phyloP scores from a whole-genome alignment of 2,797 vertebrate species.

The Scolopax bukidnonensis region DNA sequence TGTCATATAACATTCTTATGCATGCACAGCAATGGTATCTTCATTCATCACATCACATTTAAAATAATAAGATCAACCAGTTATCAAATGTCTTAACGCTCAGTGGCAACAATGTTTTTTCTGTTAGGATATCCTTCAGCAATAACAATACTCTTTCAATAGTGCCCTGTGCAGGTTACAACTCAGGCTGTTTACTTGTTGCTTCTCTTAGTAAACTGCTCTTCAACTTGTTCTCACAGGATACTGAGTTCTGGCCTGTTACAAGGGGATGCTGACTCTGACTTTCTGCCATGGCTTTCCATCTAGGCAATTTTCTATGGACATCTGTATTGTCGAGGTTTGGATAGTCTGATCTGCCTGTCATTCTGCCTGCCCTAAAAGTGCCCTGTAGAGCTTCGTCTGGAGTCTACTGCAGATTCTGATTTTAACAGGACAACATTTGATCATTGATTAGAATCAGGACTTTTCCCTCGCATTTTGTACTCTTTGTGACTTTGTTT shows the following conservation, averaged over 20 bases:
- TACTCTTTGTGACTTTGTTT: background rate
- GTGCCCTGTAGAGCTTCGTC: background rate
- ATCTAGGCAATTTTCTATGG: background rate
- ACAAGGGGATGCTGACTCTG: background rate
- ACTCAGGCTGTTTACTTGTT: background rate
- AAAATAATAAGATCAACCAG: background rate
- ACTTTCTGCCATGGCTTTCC: background rate
- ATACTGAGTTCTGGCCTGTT: background rate
- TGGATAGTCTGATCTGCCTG: background rate
- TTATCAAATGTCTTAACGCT: background rate
- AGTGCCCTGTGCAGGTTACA: background rate
- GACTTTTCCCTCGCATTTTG: background rate
- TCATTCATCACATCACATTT: background rate
- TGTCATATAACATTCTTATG: background rate
- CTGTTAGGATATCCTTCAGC: background rate
- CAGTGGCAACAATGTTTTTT: background rate
- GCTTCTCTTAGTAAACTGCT: background rate
- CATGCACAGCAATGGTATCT: background rate
- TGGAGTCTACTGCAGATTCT: background rate
- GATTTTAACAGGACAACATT: background rate
- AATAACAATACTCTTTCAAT: background rate
- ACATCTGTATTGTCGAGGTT: background rate
- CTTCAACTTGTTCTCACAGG: background rate
- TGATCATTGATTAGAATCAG: fast-evolving
- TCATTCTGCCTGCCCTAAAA: no score